phyloP scores from a whole-genome alignment of 2,113 vertebrate genomes.

The Phasianus colchicus region DNA sequence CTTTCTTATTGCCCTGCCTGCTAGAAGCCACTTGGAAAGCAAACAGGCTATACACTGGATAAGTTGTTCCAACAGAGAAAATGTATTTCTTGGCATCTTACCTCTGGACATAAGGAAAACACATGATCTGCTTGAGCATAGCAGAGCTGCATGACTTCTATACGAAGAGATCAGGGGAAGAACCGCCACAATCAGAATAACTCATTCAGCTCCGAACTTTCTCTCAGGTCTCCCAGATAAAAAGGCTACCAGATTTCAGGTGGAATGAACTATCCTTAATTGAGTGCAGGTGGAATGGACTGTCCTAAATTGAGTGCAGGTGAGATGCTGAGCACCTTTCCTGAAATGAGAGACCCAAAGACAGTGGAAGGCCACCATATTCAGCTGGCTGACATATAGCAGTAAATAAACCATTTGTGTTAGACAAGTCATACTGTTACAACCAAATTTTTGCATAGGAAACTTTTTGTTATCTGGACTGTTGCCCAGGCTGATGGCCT shows the following conservation, averaged over 20 bases:
- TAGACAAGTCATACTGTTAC: accelerated
- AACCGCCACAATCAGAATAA: neutral
- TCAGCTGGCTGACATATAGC: neutral
- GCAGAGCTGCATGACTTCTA: neutral
- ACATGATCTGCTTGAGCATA: neutral
- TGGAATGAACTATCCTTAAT: neutral
- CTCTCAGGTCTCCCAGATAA: neutral
- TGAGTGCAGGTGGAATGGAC: neutral
- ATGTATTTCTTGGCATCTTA: neutral
- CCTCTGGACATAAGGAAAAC: accelerated
- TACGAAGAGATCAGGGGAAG: neutral
- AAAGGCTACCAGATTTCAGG: neutral
- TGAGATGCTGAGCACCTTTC: neutral
- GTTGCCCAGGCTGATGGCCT: neutral
- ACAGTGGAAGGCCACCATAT: neutral
- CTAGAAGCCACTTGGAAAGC: neutral
- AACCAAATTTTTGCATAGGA: neutral
- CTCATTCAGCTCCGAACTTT: neutral
- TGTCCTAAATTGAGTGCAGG: neutral
- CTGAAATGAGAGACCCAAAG: neutral
- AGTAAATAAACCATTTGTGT: neutral
- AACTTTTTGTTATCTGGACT: neutral
- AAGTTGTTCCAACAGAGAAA: neutral
- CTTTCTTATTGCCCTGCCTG: neutral
- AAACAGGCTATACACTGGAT: neutral